phyloP scores from a whole-genome alignment of 2,888 invertebrate species.

The Plusia festucae region DNA sequence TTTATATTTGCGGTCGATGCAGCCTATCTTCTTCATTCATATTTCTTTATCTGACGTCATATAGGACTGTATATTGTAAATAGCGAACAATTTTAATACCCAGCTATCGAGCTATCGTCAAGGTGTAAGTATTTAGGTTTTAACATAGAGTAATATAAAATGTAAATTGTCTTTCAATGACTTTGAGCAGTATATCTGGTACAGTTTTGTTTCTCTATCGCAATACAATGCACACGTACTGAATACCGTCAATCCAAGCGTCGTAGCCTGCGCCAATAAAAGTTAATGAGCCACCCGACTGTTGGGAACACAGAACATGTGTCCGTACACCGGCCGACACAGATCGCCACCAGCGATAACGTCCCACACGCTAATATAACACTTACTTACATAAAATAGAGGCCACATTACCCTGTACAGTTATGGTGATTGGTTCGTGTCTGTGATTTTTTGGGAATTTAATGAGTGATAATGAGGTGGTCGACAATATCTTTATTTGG shows the following conservation, averaged over 20 bases:
- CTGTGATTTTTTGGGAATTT: slow-evolving; percentile 27
- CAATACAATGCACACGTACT: slow-evolving; percentile 60
- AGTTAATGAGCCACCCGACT: slow-evolving; percentile 78
- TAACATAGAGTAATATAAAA: too few relatives aligned
- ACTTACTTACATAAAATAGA: slow-evolving; percentile 7
- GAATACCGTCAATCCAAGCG: slow-evolving; percentile 65
- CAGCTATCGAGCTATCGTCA: too few relatives aligned
- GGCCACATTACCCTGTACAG: neutral
- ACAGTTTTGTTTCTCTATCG: slow-evolving; percentile 17
- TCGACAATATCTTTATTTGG: slow-evolving; percentile 35
- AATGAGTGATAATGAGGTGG: slow-evolving; percentile 44
- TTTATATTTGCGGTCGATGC: too few relatives aligned
- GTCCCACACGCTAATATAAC: slow-evolving; percentile 29
- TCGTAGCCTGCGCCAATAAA: slow-evolving; percentile 75
- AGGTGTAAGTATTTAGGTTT: too few relatives aligned
- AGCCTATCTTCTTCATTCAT: too few relatives aligned
- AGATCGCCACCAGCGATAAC: slow-evolving; percentile 48
- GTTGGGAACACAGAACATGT: slow-evolving; percentile 66
- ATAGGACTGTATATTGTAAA: too few relatives aligned
- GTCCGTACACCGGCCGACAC: slow-evolving; percentile 51
- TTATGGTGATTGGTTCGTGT: neutral
- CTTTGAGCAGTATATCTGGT: neutral
- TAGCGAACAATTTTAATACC: too few relatives aligned
- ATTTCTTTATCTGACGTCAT: too few relatives aligned
- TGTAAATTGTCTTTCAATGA: too few relatives aligned